Evolutionary conservation across 2,113 vertebrate species (phyloP).

Genomic region (Rhadina sibilatrix): DNA sequence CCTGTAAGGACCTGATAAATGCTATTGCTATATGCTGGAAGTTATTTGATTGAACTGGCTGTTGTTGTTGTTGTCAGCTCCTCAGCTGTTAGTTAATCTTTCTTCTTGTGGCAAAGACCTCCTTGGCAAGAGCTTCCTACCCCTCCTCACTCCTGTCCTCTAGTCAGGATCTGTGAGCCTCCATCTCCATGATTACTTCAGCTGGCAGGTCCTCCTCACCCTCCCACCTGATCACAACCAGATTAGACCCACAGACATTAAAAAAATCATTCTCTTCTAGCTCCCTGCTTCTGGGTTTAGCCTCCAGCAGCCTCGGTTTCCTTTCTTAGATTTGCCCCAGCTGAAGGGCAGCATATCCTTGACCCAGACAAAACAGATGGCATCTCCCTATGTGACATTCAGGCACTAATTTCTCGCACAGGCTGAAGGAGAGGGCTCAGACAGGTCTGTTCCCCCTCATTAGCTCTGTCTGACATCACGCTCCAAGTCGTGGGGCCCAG

Average conservation of each 20-base stretch:
- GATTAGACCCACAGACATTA: background rate
- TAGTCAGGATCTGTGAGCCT: background rate
- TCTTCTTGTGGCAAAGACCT: background rate
- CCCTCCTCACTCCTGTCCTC: background rate
- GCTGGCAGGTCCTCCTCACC: background rate
- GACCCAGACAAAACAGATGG: slow-evolving; percentile 49
- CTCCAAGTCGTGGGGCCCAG: slow-evolving; percentile 31
- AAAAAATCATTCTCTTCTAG: background rate
- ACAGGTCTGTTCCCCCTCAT: slow-evolving; percentile 53
- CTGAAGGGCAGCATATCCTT: background rate
- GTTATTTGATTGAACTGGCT: background rate
- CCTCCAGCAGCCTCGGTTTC: background rate
- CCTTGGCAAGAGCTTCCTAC: background rate
- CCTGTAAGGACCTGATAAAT: background rate
- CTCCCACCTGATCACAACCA: background rate
- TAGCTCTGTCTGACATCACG: background rate
- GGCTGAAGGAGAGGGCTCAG: slow-evolving; percentile 26
- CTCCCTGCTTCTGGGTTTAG: background rate
- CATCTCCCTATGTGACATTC: background rate
- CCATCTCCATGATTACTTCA: background rate
- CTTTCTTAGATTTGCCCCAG: background rate
- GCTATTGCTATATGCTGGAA: background rate
- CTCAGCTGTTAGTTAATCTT: background rate
- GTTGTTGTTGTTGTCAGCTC: background rate
- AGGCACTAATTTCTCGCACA: background rate